Base-by-base conservation (phyloP, 2,113 vertebrate species). In the Capra hircus region DNA sequence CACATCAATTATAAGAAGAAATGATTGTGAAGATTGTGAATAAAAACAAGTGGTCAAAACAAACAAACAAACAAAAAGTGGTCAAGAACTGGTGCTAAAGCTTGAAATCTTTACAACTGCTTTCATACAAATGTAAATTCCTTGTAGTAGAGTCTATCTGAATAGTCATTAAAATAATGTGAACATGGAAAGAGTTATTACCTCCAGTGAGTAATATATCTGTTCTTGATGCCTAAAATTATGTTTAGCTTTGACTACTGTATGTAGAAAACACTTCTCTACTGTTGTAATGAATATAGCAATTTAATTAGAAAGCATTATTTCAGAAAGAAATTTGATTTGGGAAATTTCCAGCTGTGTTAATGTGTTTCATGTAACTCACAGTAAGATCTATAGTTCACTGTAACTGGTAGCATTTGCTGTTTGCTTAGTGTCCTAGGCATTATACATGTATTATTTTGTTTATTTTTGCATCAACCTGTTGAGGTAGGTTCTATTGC, bases 11-110 rank as follows among this genome's bases (percentile, higher is more conserved):
- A 83, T 40, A 88, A 36, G 77, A 93, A 91, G 60, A 91, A 95
- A 91, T 57, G 9, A 53, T 25, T 82, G 2, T 23, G 52, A 67
- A 94, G 16, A 95, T 36, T 67, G 3, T 33, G 67, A 86, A 23
- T 60, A 80, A 78, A 95, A 98, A 62, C 33, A 92, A 78, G 36
- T 82, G 90, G 78, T 80, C 59, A 78, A 87, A 15, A 91, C 92
- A 67, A 67, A 36, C 7, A 67, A 67, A n/a, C 7, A 67, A 28
- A 60, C 25, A 28, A 59, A n/a, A n/a, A 62, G 4, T 88, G 92
- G 80, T 84, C 85, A 78, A 88, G 14, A 93, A 95, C 67, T 19
- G 64, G 23, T 59, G 43, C 57, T 92, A 92, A 94, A 89, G 14
- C 17, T 82, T 95, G 85, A 85, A 94, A 53, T 2, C 12, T 94